phyloP scores from a whole-genome alignment of 2,113 vertebrate genomes.

The Thermophis baileyi region DNA sequence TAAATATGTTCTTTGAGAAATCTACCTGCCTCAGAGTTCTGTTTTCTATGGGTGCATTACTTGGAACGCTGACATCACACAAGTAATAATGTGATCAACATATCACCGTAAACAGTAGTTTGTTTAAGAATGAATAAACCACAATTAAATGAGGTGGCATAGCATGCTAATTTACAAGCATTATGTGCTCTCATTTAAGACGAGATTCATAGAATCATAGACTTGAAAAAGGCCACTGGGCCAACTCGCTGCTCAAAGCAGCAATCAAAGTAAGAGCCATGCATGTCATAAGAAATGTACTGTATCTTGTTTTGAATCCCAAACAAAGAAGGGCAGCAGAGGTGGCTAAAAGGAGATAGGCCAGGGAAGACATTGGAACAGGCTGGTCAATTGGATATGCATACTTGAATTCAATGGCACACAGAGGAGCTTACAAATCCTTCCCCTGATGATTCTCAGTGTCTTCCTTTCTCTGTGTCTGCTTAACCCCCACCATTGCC shows the following conservation, averaged over 20 bases:
- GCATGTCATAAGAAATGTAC: background rate
- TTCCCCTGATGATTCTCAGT: background rate
- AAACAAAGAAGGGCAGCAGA: background rate
- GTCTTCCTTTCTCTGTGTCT: background rate
- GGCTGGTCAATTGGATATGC: background rate
- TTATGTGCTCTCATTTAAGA: background rate
- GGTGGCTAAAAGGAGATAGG: background rate
- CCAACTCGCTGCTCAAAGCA: background rate
- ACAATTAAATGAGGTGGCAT: background rate
- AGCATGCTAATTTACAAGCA: background rate
- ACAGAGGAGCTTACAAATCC: background rate
- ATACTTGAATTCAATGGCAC: background rate
- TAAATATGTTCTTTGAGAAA: too few relatives aligned
- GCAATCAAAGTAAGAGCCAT: background rate
- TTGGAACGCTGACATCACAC: background rate
- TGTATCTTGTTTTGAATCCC: background rate
- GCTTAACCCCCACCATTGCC: background rate
- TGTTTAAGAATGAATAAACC: background rate
- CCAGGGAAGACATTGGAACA: background rate
- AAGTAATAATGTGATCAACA: background rate
- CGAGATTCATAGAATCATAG: background rate
- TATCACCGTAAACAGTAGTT: background rate
- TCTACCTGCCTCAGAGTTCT: too few relatives aligned
- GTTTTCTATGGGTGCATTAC: too few relatives aligned
- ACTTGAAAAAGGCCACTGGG: background rate